Percentiles rank a stretch among this genome's conserved stretches.
These are phyloP conservation scores for Mycetomoellerius zeteki DNA, from an alignment of 1,140 invertebrate genomes.

Conservation along the genomic window DNA sequence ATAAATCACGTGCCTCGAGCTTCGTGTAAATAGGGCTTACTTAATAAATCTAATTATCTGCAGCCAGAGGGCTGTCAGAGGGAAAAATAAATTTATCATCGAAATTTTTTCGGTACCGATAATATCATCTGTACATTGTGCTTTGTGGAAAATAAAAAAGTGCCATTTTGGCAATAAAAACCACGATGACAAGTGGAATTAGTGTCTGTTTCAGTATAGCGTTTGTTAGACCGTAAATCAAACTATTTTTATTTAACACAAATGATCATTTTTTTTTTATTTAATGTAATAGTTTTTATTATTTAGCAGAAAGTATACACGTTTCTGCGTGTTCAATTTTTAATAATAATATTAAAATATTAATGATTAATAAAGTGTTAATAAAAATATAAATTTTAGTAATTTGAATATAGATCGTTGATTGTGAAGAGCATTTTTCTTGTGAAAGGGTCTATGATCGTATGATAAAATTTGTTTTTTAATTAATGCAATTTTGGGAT, in stretches of 20 bases:
- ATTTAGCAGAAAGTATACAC: neutral
- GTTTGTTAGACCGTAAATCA: neutral
- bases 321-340: neutral
- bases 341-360: constrained; percentile 12
- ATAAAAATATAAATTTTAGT: constrained; percentile 17
- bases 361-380: neutral
- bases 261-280: constrained; percentile 26
- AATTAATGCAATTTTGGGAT: constrained; percentile 22
- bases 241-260: constrained; percentile 18
- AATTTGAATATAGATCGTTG: neutral
- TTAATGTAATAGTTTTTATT: constrained; percentile 13
- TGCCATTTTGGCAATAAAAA: neutral
- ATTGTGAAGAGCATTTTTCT: neutral
- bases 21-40: constrained; percentile 78
- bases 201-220: neutral
- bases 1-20: constrained; percentile 78
- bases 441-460: constrained; percentile 20
- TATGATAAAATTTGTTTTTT: constrained; percentile 21
- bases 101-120: constrained; percentile 69
- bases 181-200: neutral
- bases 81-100: constrained; percentile 76
- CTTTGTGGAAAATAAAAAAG: constrained; percentile 42
- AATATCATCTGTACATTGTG: constrained; percentile 28
- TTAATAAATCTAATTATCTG: constrained; percentile 82
- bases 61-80: constrained; percentile 17